A percentile compares a stretch with the other conserved stretches of the same genome.
Evolutionary conservation across 2,797 vertebrate genomes (phyloP).

Genomic region (Distichodus sexfasciatus): DNA sequence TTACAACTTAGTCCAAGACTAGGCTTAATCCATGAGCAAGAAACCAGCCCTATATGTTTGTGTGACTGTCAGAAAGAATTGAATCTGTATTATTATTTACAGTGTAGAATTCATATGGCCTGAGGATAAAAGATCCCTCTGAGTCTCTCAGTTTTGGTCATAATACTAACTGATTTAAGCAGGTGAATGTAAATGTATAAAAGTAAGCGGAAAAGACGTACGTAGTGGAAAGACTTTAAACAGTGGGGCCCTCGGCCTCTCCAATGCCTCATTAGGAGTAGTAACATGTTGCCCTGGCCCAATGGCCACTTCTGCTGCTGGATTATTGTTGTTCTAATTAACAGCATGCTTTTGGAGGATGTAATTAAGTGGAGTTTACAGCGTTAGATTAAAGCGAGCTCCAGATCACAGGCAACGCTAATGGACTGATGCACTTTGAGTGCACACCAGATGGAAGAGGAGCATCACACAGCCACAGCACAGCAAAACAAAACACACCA

Average conservation of each 20-base stretch:
- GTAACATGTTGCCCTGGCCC: conserved; percentile 60
- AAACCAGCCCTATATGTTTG: too few species aligned
- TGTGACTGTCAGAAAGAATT: too few species aligned
- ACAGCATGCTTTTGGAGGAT: conserved; percentile 72
- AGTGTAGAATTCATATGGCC: too few species aligned
- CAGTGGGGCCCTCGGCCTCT: neutral
- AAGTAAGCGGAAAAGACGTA: conserved; percentile 3
- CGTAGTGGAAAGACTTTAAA: neutral
- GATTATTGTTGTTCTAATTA: conserved; percentile 73
- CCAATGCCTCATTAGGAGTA: conserved; percentile 50
- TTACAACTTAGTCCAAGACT: too few species aligned
- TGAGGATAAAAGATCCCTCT: too few species aligned
- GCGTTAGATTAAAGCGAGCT: conserved; percentile 81
- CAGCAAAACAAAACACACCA: conserved; percentile 4
- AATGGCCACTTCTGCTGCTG: conserved; percentile 68
- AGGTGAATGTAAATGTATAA: too few species aligned
- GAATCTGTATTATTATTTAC: too few species aligned
- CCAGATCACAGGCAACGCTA: conserved; percentile 79
- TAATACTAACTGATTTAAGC: too few species aligned
- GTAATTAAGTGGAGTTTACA: conserved; percentile 82
- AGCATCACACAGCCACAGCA: conserved; percentile 56
- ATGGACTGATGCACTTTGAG: conserved; percentile 78
- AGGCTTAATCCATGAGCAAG: too few species aligned
- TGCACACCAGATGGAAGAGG: conserved; percentile 76
- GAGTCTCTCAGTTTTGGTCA: too few species aligned